These are phyloP conservation scores for Cyprinodon tularosa DNA, from an alignment of 2,113 vertebrate genomes.

Conservation along the genomic window DNA sequence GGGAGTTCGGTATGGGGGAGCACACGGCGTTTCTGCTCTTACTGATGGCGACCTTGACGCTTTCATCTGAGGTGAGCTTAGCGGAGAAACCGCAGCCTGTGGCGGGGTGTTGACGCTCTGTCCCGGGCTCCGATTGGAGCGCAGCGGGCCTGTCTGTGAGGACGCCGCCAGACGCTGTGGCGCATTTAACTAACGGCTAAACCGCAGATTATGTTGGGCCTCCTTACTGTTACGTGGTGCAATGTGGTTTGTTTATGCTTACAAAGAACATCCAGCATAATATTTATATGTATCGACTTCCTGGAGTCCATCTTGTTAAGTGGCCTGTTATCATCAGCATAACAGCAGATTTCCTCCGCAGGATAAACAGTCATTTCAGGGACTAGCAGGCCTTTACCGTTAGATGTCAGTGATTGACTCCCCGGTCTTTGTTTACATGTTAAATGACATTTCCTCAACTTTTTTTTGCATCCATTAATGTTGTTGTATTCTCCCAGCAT, in stretches of 20 bases:
- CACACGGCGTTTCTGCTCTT: constrained; percentile 73
- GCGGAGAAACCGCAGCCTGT: constrained; percentile 24
- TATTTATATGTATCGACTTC: neutral
- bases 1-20: constrained; percentile 72
- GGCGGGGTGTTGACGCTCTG: neutral
- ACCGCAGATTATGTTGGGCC: neutral
- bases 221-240: neutral
- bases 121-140: neutral
- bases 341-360: constrained; percentile 33
- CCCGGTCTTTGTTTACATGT: constrained; percentile 12
- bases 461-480: too few species aligned
- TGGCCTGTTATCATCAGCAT: neutral
- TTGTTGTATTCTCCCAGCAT: too few species aligned
- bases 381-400: constrained; percentile 43
- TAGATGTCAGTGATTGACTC: constrained; percentile 67
- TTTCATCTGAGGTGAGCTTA: constrained; percentile 78
- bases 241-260: constrained; percentile 1
- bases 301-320: neutral
- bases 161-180: neutral
- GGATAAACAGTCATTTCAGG: constrained; percentile 20
- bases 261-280: neutral
- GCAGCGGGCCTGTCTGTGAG: neutral
- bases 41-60: constrained; percentile 77
- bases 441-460: too few species aligned
- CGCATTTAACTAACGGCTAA: neutral